Evolutionary conservation across 1,140 invertebrate species (phyloP), one percentile per base, ranked within the genome.

Genomic region (Pseudomyrmex pallidus): DNA sequence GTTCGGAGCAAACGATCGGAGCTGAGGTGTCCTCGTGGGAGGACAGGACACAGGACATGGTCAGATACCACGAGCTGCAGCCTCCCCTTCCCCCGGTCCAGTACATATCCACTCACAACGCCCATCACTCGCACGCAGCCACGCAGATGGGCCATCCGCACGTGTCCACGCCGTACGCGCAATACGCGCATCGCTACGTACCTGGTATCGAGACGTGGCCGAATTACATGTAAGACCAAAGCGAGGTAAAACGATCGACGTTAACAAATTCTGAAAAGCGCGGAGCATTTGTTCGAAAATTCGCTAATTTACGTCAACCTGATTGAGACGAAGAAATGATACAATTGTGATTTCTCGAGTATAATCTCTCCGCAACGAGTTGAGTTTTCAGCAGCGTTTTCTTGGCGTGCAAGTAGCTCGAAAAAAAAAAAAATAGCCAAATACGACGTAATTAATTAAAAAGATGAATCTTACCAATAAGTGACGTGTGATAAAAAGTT

Each of bases 51-150:
- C 94, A 95, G 61, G 95, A 95, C 9, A 91, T 94, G 74, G 89
- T 93, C 54, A 91, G 93, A 82, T 95, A 95, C 83, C 94, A 95
- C 90, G 94, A 95, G 82, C 84, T 95, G 2, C 95, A 95, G 74
- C 93, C 95, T 12, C 91, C 92, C 7, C 82, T 93, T 13, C 93
- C 93, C 2, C 88, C 92, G 4, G 90, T 92, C 63, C 93, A 93
- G 77, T 93, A 93, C 87, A 91, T 94, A 66, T 90, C 92, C 88
- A 62, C 88, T 73, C 86, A 89, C 48, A 87, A 89, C 4, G 25
- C 91, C 57, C 90, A 94, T 68, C 89, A 92, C 15, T 78, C 90
- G 25, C 91, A 92, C 85, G 57, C 90, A 72, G 66, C 74, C 64
- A 86, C 89, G 64, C 90, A 90, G 86, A 84, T 90, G 64, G 84